These are phyloP conservation scores for Microcebus tavaratra DNA, from an alignment of 2,113 vertebrate genomes.

Conservation along the genomic window DNA sequence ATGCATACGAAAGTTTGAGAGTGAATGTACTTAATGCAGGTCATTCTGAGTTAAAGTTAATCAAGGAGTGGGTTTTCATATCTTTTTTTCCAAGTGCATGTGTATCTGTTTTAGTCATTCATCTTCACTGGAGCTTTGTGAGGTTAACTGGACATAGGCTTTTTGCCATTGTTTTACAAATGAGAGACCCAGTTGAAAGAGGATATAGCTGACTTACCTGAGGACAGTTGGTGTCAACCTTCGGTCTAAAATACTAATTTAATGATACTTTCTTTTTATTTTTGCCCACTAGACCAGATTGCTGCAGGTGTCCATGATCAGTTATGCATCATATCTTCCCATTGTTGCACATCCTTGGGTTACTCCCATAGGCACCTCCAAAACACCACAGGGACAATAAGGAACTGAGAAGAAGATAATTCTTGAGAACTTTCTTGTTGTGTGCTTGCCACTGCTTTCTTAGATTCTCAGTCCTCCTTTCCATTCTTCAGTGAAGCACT, in stretches of 20 bases:
- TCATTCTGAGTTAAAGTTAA: not conserved
- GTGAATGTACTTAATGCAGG: not conserved
- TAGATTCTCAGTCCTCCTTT: not conserved
- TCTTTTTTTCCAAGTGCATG: not conserved
- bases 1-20: not conserved
- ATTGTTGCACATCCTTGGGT: not conserved
- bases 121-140: not conserved
- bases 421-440: not conserved
- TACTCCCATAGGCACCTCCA: not conserved
- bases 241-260: not conserved
- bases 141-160: not conserved
- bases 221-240: not conserved
- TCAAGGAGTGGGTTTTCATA: not conserved
- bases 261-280: not conserved
- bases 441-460: not conserved
- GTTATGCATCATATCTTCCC: not conserved
- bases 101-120: conserved; percentile 12
- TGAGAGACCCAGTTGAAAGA: conserved; percentile 30
- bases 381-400: not conserved
- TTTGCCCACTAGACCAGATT: not conserved
- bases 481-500: not conserved
- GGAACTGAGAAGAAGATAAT: not conserved
- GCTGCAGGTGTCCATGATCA: not conserved
- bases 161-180: not conserved
- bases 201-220: not conserved